Evolutionary conservation across 2,888 invertebrate species (phyloP), one percentile per base, ranked within the genome.

Genomic region (Conomelus anceps): DNA sequence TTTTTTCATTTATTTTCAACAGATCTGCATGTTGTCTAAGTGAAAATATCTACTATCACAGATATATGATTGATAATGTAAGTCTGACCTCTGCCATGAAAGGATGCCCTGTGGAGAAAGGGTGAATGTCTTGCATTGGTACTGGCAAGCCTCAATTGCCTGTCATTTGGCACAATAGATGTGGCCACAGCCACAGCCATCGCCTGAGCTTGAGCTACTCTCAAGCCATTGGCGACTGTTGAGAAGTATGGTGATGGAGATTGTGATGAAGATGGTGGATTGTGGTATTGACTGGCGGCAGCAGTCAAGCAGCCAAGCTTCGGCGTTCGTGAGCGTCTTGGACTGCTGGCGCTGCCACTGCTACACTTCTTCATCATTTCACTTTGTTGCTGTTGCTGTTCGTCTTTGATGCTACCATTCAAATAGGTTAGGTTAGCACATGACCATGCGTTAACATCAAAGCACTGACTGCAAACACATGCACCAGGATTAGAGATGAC

Each of bases 101-200:
- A 95, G 92, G 95, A 95, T 93, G 95, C 95, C 93, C 95, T 94
- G 93, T 95, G 95, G 87, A 91, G 91, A 88, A 92, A 91, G 41
- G 92, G 92, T 87, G 92, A 92, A 88, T 91, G 92, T 90, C 91
- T 92, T 89, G 89, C 89, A 26, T 89, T 89, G 88, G 89, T 88
- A 87, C 90, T 89, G 22, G 29, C 22, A 22, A 29, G 26, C 22
- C 26, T 11, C 84, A 92, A 91, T 93, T 92, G 92, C 92, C 93
- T 92, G 93, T 94, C 94, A 88, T 95, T 95, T 92, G 95, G 93
- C 93, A 96, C 95, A 63, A 63, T 63, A 1, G 63, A 63, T 91
- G 96, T 96, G 91, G 96, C 95, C n/a, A 92, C 95, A 90, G 96
- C 96, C n/a, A 92, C 95, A 90, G 96, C 96, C 95, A 96, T 96